Conservation (phyloP, 1,140 invertebrate genomes). For the Zaprionus gabonicus region DNA sequence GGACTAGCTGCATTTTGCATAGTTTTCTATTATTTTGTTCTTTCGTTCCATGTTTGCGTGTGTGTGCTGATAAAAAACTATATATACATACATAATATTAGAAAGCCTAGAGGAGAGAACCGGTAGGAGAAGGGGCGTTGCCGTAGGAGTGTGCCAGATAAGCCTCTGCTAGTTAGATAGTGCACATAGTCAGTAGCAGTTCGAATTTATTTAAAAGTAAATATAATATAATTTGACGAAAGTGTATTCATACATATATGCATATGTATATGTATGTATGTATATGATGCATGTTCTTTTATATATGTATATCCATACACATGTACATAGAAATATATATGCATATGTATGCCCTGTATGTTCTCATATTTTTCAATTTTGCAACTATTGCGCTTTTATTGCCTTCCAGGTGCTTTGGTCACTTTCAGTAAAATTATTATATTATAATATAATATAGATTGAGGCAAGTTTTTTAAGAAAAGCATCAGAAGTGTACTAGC, state of each 20-base stretch:
- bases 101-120: neutral
- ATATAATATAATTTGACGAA: slow-evolving; percentile 8
- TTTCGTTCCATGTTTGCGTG: neutral
- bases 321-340: neutral
- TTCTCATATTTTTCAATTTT: slow-evolving; percentile 12
- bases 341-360: neutral
- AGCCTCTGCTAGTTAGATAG: slow-evolving; percentile 32
- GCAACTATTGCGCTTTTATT: slow-evolving; percentile 23
- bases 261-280: neutral
- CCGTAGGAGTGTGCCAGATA: slow-evolving; percentile 30
- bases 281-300: neutral
- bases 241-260: neutral
- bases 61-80: slow-evolving; percentile 43
- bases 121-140: neutral
- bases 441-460: no score
- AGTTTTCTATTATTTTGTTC: slow-evolving; percentile 15
- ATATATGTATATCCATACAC: neutral
- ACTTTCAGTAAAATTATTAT: neutral
- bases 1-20: slow-evolving; percentile 23
- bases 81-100: slow-evolving; percentile 22
- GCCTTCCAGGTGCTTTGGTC: neutral
- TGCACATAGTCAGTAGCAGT: slow-evolving; percentile 1
- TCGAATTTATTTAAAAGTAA: slow-evolving; percentile 14
- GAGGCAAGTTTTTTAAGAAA: neutral
- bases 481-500: neutral